Base-by-base conservation (phyloP, 2,888 invertebrate genomes). In the Nemotelus pantherinus region DNA sequence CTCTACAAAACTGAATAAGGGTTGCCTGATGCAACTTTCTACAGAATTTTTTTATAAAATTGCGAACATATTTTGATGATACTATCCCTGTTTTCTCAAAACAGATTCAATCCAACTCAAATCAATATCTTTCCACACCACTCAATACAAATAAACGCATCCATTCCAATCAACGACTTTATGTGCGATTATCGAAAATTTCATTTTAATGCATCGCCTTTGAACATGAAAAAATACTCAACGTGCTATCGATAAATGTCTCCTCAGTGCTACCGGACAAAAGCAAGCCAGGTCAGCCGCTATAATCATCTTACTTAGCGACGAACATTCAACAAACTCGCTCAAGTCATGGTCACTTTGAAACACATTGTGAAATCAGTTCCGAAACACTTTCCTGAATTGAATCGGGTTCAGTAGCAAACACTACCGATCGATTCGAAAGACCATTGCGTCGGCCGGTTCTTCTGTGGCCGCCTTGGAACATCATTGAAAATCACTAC, bases 231-330 rank as follows among this genome's bases (percentile, higher is more conserved):
- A 86, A 86, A 85, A 86, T 86, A 86, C 86, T 86, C 86, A 86
- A 87, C 77, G 85, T 87, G 85, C 87, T 87, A 86, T 86, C 86
- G 86, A 87, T 87, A 87, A 87, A 86, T 87, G 87, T 87, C 87
- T 25, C 25, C 86, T 85, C 82, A 79, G 77, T 80, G 77, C 77
- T 77, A 78, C 78, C 55, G 76, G 74, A 58, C 76, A 48, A 72
- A 76, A 64, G 57, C 25, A 55, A 41, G 74, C 65, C 65, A 55
- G 4, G 60, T 75, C 9, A 58, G 63, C 48, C 68, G 58, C 68
- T 64, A 44, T n/a, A 3, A 41, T 55, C 44, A 58, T 43, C 25
- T 25, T 25, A 25, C 25, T 25, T 25, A 25, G 25, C 25, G 25
- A 25, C 25, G 25, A 25, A 25, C 25, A 25, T 25, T 63, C 63